phyloP scores from a whole-genome alignment of 2,113 vertebrate species.

The Hemicordylus capensis region DNA sequence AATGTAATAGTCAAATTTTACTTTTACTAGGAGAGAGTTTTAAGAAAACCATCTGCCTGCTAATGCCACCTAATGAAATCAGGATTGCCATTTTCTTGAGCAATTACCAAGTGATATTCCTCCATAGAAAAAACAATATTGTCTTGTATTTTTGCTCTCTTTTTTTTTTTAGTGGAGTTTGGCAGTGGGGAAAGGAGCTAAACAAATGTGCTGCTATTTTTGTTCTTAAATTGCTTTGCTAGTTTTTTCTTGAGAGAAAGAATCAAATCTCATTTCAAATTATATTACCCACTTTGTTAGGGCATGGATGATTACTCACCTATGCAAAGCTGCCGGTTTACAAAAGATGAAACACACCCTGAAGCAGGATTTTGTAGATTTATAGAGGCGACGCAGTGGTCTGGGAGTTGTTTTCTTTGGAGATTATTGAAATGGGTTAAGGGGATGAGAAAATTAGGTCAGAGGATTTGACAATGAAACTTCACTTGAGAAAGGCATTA shows the following conservation, averaged over 20 bases:
- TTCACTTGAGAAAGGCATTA: slow-evolving; percentile 55
- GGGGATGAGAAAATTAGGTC: slow-evolving; percentile 62
- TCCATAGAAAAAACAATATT: not conserved
- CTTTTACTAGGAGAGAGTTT: slow-evolving; percentile 53
- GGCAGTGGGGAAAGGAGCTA: slow-evolving; percentile 29
- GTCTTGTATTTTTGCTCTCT: slow-evolving; percentile 28
- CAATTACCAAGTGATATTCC: slow-evolving; percentile 35
- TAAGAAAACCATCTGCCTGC: slow-evolving; percentile 39
- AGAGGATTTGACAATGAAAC: slow-evolving; percentile 56
- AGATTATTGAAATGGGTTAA: slow-evolving; percentile 55
- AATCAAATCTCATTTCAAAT: slow-evolving; percentile 69
- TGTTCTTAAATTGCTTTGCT: slow-evolving; percentile 61
- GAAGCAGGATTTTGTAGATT: slow-evolving; percentile 61
- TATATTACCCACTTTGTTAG: slow-evolving; percentile 63
- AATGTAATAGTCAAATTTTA: slow-evolving; percentile 40
- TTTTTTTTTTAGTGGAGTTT: not conserved
- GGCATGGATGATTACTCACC: slow-evolving; percentile 58
- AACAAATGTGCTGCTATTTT: slow-evolving; percentile 59
- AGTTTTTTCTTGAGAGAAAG: slow-evolving; percentile 49
- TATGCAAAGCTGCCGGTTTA: slow-evolving; percentile 56
- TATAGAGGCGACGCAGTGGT: slow-evolving; percentile 50
- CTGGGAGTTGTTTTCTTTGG: slow-evolving; percentile 54
- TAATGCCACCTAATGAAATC: slow-evolving; percentile 46
- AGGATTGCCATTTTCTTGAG: slow-evolving; percentile 46
- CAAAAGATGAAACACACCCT: slow-evolving; percentile 52